Base-by-base conservation (phyloP, 1,140 invertebrate genomes). In the Zaprionus vittiger region DNA sequence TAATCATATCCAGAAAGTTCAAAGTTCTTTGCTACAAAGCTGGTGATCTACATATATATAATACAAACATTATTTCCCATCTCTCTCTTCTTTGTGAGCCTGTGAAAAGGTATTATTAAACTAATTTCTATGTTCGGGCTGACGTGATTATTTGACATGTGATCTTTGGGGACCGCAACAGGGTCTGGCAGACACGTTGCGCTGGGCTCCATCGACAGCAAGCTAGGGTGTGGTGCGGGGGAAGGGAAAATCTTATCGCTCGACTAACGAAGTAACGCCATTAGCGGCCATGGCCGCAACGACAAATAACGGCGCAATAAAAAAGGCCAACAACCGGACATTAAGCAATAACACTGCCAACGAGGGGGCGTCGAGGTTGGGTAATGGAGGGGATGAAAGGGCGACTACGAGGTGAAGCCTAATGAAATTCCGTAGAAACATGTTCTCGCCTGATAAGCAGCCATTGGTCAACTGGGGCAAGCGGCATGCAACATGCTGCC, bases 361-460 rank as follows among this genome's bases (percentile, higher is more conserved):
- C 22, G n/a, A 55, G 20, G 26, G 54, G 49, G 9, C 47, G 47
- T 24, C 22, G n/a, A 6, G 17, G 38, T 15, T 15, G 26, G 31
- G 31, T 5, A 22, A 11, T 24, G 22, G 38, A 26, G 28, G 26
- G 38, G 9, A 3, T 9, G 17, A 20, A 14, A 14, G 47, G 37
- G 14, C 17, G 12, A 26, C 20, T 28, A 37, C 20, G 26, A 37
- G 38, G 55, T 28, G 70, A 85, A 81, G 79, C 81, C 80, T 91
- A 91, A 91, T 91, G 85, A 91, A 91, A 91, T 91, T 91, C 82
- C 82, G 72, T 62, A 73, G 83, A 90, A 92, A 83, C 90, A 91
- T 91, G 90, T 90, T 91, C 85, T 91, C 90, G 90, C 90, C 90
- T 91, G 90, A 91, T 91, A 91, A 91, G 90, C 76, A 72, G 61